Percentiles rank a stretch among this genome's conserved stretches.
These are phyloP conservation scores for Eupithecia inturbata DNA, from an alignment of 2,888 invertebrate species.

Conservation along the genomic window DNA sequence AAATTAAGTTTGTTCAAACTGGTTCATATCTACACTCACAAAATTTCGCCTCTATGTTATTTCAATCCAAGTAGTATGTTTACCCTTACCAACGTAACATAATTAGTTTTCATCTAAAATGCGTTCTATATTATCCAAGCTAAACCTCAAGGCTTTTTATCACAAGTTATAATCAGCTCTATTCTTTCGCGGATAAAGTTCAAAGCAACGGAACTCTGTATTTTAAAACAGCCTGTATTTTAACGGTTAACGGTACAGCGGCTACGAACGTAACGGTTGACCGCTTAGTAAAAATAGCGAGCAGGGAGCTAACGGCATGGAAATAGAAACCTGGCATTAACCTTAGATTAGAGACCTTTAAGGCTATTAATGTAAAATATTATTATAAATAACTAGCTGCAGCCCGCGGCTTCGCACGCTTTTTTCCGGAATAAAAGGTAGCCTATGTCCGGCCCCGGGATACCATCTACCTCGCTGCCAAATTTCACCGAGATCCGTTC, in stretches of 20 bases:
- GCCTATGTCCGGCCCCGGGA: too few species aligned
- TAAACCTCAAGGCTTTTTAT: background rate
- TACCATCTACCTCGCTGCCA: too few species aligned
- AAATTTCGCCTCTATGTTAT: too few species aligned
- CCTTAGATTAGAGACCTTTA: background rate
- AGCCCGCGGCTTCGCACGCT: too few species aligned
- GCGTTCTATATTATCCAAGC: background rate
- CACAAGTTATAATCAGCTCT: background rate
- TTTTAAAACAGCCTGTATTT: conserved; percentile 8
- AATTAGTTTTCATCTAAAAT: background rate
- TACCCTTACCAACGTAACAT: background rate
- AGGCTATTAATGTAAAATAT: background rate
- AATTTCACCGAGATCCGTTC: too few species aligned
- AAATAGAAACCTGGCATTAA: conserved; percentile 2
- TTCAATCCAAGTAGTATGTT: too few species aligned
- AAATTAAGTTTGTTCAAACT: too few species aligned
- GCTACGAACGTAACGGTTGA: conserved; percentile 3
- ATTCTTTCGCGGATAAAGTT: background rate
- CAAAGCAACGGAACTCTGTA: conserved; percentile 3
- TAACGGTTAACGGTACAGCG: conserved; percentile 7
- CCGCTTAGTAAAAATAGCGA: background rate
- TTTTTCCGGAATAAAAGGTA: too few species aligned
- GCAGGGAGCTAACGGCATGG: background rate
- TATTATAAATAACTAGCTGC: too few species aligned
- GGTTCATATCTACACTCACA: too few species aligned